Evolutionary conservation across 2,888 invertebrate species (phyloP), one percentile per base, ranked within the genome.

Genomic region (Drosophila subsilvestris): DNA sequence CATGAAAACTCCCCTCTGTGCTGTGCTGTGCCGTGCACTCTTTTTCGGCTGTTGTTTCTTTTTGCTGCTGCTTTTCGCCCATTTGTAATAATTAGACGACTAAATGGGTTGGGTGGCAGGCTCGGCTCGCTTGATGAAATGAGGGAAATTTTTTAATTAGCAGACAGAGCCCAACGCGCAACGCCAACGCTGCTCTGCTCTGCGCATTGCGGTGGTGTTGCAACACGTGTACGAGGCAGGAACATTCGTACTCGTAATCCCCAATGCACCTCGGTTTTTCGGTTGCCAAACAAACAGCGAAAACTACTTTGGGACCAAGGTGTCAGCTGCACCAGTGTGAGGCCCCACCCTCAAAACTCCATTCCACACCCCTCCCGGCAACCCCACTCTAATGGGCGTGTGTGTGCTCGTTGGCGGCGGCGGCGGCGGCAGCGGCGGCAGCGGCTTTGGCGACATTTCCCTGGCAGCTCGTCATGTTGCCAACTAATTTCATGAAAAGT

Each of bases 401-500:
- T 83, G 71, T 63, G 69, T 68, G 70, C 62, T 73, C 18, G 44
- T 56, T 56, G 37, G 14, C 14, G 6, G 5, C 37, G 14, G 32
- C 32, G 3, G 51, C 51, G 29, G 12, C 12, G 0, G 2, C n/a
- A n/a, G n/a, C n/a, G n/a, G n/a, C 3, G 12, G 37, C 37, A 14
- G 53, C 54, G 57, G 53, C 56, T 53, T 63, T 68, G 75, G 67
- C 60, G 55, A 60, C 76, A 59, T 63, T 71, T 72, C 47, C 68
- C 72, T 80, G 87, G 86, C 88, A 83, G 88, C 85, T 86, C 89
- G 86, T 90, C 88, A 88, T 88, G 90, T 88, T 89, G 88, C 87
- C 82, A 89, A 88, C 89, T 88, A 90, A 90, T 90, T 90, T 90
- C 90, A 85, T 88, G 84, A 89, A 37, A 88, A 85, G 87, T 90